phyloP scores from a whole-genome alignment of 2,797 vertebrate species.

The Holocentrus rufus region DNA sequence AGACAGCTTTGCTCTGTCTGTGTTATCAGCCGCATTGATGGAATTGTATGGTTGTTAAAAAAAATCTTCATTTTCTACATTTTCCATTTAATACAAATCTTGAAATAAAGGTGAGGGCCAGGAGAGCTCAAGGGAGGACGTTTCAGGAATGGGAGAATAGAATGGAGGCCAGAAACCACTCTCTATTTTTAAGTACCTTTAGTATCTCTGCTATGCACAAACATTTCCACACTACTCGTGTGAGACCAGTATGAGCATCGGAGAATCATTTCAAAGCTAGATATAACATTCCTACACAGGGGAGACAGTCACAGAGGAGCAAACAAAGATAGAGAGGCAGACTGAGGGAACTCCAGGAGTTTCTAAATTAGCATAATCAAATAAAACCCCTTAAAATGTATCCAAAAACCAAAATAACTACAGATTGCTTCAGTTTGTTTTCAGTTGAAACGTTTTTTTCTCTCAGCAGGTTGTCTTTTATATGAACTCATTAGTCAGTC shows the following conservation, averaged over 20 bases:
- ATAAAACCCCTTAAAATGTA: not conserved
- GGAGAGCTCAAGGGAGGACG: not conserved
- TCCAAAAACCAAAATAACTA: not conserved
- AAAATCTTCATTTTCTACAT: no score
- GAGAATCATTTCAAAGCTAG: not conserved
- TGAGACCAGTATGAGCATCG: no score
- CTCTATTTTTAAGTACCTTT: not conserved
- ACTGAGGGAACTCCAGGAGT: no score
- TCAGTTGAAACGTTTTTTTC: conserved; percentile 6
- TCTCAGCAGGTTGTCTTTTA: conserved; percentile 10
- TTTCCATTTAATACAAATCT: no score
- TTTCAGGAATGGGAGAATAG: not conserved
- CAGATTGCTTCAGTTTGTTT: conserved; percentile 15
- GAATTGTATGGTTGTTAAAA: no score
- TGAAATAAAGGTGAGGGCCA: no score
- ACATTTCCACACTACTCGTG: not conserved
- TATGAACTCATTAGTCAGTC: conserved; percentile 24
- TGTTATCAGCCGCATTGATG: no score
- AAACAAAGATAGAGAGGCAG: not conserved
- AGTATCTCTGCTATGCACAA: not conserved
- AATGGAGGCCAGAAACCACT: not conserved
- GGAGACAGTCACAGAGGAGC: not conserved
- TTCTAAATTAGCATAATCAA: not conserved
- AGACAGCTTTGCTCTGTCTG: no score
- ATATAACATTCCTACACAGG: not conserved